These are phyloP conservation scores for Drosophila emarginata DNA, from an alignment of 2,888 invertebrate genomes.

Conservation along the genomic window DNA sequence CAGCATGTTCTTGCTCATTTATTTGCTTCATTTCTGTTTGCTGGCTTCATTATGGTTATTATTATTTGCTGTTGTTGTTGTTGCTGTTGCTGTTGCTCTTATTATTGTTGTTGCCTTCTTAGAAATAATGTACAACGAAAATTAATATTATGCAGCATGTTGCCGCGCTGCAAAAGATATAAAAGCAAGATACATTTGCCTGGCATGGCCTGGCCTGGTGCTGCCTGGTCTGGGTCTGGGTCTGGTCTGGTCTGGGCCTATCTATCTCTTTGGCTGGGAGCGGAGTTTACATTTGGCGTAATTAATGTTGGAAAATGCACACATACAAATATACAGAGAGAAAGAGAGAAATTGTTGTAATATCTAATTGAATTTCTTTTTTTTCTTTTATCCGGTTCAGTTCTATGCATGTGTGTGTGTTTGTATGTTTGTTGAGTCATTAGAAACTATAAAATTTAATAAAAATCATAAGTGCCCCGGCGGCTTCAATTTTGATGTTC, in stretches of 20 bases:
- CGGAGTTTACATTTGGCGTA: constrained; percentile 68
- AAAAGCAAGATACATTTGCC: constrained; percentile 41
- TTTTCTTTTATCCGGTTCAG: constrained; percentile 53
- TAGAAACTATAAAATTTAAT: constrained; percentile 72
- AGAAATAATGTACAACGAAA: constrained; percentile 65
- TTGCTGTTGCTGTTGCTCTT: constrained; percentile 8
- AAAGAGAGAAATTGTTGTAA: constrained; percentile 69
- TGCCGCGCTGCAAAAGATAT: constrained; percentile 61
- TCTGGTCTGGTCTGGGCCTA: constrained; percentile 31
- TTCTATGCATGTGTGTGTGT: constrained; percentile 27
- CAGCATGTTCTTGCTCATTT: constrained; percentile 68
- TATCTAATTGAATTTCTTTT: constrained; percentile 70
- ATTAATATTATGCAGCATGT: constrained; percentile 76
- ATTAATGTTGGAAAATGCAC: constrained; percentile 65
- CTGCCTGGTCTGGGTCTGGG: not conserved
- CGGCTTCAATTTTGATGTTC: constrained; percentile 52
- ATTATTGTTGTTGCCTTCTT: constrained; percentile 51
- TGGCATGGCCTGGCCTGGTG: not conserved
- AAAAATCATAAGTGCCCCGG: constrained; percentile 69
- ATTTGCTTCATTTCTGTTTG: constrained; percentile 68
- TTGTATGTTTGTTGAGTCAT: constrained; percentile 48
- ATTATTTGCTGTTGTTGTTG: constrained; percentile 58
- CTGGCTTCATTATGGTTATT: constrained; percentile 68
- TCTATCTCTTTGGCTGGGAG: constrained; percentile 27
- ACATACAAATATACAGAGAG: constrained; percentile 36